Percentiles rank a stretch among this genome's conserved stretches.
phyloP scores from a whole-genome alignment of 2,113 vertebrate genomes.

The Paramisgurnus dabryanus region DNA sequence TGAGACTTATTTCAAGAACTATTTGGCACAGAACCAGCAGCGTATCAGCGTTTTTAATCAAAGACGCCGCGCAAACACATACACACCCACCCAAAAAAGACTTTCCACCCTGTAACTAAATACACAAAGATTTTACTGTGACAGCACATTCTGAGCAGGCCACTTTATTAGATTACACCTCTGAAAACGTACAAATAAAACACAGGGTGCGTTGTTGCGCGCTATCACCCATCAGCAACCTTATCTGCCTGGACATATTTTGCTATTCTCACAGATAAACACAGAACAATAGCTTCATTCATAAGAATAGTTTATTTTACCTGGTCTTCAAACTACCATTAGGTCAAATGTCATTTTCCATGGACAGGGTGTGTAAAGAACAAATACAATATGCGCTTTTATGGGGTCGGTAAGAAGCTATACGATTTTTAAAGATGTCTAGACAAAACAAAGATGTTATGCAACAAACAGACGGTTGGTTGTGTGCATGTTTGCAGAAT shows the following conservation, averaged over 20 bases:
- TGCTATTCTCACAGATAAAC: neutral
- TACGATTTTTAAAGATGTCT: neutral
- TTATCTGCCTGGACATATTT: slow-evolving; percentile 17
- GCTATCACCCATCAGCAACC: neutral
- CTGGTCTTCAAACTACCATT: neutral
- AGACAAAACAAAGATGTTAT: no score
- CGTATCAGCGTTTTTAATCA: neutral
- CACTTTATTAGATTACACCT: slow-evolving; percentile 24
- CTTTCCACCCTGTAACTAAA: slow-evolving; percentile 22
- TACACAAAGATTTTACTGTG: slow-evolving; percentile 30
- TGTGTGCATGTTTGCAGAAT: neutral
- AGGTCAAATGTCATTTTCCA: neutral
- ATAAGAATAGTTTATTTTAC: neutral
- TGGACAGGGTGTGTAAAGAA: neutral
- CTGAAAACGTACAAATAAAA: slow-evolving; percentile 13
- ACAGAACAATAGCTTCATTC: slow-evolving; percentile 32
- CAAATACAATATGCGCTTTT: neutral
- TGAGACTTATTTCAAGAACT: neutral
- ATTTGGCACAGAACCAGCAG: slow-evolving; percentile 7
- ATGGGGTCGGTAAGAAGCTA: neutral
- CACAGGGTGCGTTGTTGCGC: neutral
- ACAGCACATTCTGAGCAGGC: slow-evolving; percentile 21
- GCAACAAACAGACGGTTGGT: neutral
- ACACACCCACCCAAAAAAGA: neutral
- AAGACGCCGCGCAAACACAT: neutral